Evolutionary conservation across 1,140 invertebrate genomes (phyloP).

Genomic region (Nomia melanderi): DNA sequence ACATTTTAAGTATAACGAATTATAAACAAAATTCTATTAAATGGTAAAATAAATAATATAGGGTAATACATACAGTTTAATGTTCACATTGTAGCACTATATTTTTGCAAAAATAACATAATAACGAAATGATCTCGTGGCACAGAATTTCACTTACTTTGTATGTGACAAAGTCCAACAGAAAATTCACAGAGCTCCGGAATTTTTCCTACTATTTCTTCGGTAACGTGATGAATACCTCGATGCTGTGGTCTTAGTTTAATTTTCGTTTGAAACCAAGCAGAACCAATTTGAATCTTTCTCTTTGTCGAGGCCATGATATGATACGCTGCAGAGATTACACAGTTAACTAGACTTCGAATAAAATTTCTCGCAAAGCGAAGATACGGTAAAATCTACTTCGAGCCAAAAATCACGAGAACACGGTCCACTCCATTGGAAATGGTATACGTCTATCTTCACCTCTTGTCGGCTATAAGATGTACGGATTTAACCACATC

Average conservation of each 20-base stretch:
- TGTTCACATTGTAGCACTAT: neutral
- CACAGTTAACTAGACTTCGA: conserved; percentile 39
- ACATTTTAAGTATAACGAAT: neutral
- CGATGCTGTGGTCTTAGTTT: conserved; percentile 96
- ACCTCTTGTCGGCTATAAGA: conserved; percentile 45
- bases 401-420: conserved; percentile 43
- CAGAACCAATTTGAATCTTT: conserved; percentile 94
- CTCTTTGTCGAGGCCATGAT: conserved; percentile 91
- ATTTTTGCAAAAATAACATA: neutral
- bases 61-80: neutral
- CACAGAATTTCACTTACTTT: conserved; percentile 88
- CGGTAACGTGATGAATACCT: conserved; percentile 96
- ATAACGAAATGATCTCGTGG: neutral
- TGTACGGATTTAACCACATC: conserved; percentile 47
- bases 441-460: conserved; percentile 50
- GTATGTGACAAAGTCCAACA: conserved; percentile 96
- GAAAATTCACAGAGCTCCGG: conserved; percentile 96
- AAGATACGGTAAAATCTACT: conserved; percentile 39
- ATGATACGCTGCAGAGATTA: conserved; percentile 44
- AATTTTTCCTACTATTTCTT: conserved; percentile 95
- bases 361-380: conserved; percentile 10
- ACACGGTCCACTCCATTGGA: conserved; percentile 49
- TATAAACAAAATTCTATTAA: neutral
- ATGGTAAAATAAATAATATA: conserved; percentile 12
- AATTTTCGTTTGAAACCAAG: conserved; percentile 98